phyloP scores from a whole-genome alignment of 2,113 vertebrate genomes.

The Gopherus evgoodei region DNA sequence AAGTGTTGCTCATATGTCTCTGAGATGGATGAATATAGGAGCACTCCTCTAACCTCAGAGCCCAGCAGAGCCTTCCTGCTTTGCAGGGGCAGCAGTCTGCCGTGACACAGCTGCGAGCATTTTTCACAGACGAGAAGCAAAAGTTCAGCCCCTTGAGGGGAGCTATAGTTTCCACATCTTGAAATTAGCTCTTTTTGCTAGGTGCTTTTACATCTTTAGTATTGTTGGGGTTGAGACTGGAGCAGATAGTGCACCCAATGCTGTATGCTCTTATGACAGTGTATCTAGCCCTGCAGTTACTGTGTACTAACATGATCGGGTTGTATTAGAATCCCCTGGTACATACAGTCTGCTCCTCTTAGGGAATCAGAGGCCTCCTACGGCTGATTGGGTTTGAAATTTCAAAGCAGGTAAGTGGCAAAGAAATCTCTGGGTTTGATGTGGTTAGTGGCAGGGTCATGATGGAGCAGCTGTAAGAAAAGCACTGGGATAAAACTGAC shows the following conservation, averaged over 20 bases:
- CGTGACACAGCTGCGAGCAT: constrained; percentile 88
- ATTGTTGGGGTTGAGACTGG: constrained; percentile 67
- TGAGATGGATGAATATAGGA: constrained; percentile 78
- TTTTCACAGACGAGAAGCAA: constrained; percentile 90
- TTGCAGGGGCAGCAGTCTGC: constrained; percentile 87
- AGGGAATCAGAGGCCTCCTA: background rate
- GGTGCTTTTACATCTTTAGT: constrained; percentile 63
- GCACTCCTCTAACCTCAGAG: constrained; percentile 79
- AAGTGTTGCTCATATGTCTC: constrained; percentile 71
- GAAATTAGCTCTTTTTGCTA: constrained; percentile 72
- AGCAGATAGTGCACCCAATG: constrained; percentile 50
- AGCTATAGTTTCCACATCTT: constrained; percentile 77
- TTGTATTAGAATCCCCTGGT: background rate
- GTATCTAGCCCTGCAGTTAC: constrained; percentile 50
- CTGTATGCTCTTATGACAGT: background rate
- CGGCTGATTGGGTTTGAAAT: background rate
- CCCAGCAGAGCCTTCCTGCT: constrained; percentile 87
- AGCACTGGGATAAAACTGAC: background rate
- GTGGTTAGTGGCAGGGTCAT: background rate
- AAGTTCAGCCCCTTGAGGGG: constrained; percentile 77
- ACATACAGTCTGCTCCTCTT: background rate
- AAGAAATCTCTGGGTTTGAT: background rate
- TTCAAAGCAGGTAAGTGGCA: constrained; percentile 69
- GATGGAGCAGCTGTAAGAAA: rapidly evolving
- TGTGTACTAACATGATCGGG: background rate